Percentiles rank a stretch among this genome's conserved stretches.
phyloP scores from a whole-genome alignment of 2,113 vertebrate species.

The Cyprinodon brontotheroides region DNA sequence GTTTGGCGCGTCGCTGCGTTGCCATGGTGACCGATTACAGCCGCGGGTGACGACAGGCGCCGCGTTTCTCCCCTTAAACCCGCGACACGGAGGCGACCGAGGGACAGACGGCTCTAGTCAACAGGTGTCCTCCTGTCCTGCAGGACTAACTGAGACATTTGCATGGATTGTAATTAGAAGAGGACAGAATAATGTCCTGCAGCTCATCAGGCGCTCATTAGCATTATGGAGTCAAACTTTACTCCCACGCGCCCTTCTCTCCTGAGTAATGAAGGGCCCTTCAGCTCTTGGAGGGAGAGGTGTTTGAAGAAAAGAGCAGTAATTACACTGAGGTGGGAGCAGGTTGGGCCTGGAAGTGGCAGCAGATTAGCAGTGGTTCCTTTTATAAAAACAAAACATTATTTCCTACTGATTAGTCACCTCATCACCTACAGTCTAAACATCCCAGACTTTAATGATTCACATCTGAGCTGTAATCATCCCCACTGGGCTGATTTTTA shows the following conservation, averaged over 20 bases:
- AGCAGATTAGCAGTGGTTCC: slow-evolving; percentile 19
- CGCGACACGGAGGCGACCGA: slow-evolving; percentile 28
- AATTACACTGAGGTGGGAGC: slow-evolving; percentile 59
- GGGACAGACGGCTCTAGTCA: slow-evolving; percentile 25
- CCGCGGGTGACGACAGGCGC: slow-evolving; percentile 50
- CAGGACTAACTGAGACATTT: slow-evolving; percentile 7
- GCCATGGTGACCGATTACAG: slow-evolving; percentile 69
- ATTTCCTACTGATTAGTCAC: slow-evolving; percentile 34
- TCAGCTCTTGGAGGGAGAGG: slow-evolving; percentile 44
- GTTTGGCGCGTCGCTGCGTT: slow-evolving; percentile 71
- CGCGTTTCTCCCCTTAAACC: slow-evolving; percentile 56
- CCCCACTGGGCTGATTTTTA: neutral
- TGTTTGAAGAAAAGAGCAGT: slow-evolving; percentile 52
- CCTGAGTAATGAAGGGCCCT: slow-evolving; percentile 53
- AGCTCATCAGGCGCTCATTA: slow-evolving; percentile 38
- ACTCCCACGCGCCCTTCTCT: slow-evolving; percentile 27
- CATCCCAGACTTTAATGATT: slow-evolving; percentile 5
- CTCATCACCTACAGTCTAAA: neutral
- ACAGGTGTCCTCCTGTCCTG: slow-evolving; percentile 34
- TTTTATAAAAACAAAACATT: slow-evolving; percentile 1
- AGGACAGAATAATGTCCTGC: slow-evolving; percentile 18
- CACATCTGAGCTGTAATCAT: neutral
- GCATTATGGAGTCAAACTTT: slow-evolving; percentile 14
- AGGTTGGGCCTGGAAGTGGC: slow-evolving; percentile 20
- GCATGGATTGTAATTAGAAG: slow-evolving; percentile 36